phyloP scores from a whole-genome alignment of 2,888 invertebrate species.

The Meloe dianella region DNA sequence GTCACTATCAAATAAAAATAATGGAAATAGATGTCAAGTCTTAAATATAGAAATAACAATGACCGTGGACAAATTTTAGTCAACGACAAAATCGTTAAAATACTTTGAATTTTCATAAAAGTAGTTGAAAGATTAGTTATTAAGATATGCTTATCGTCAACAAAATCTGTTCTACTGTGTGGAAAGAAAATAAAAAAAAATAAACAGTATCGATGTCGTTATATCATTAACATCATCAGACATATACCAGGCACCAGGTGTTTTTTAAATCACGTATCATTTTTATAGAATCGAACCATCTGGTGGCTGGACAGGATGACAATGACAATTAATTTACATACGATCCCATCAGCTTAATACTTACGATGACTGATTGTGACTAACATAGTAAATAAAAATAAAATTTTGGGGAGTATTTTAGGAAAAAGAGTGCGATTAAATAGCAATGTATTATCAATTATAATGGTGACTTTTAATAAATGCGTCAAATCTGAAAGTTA shows the following conservation, averaged over 20 bases:
- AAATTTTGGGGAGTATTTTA: conserved; percentile 25
- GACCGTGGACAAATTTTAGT: background rate
- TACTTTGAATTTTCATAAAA: background rate
- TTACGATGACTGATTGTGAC: conserved; percentile 34
- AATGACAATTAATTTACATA: conserved; percentile 36
- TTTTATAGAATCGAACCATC: conserved; percentile 47
- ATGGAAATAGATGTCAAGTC: background rate
- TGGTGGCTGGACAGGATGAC: conserved; percentile 33
- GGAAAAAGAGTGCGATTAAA: conserved; percentile 42
- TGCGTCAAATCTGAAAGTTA: no score
- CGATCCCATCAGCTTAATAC: conserved; percentile 28
- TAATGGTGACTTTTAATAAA: no score
- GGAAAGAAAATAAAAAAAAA: background rate
- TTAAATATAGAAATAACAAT: background rate
- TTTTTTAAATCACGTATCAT: conserved; percentile 46
- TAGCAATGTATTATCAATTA: conserved; percentile 40
- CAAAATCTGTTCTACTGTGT: background rate
- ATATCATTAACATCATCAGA: background rate
- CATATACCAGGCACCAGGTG: conserved; percentile 48
- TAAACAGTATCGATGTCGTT: background rate
- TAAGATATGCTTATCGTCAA: background rate
- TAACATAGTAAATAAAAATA: conserved; percentile 31
- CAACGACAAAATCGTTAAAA: background rate
- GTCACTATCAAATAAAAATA: background rate
- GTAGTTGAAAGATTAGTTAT: background rate